Evolutionary conservation across 2,888 invertebrate genomes (phyloP).

Genomic region (Apodemia duryi): DNA sequence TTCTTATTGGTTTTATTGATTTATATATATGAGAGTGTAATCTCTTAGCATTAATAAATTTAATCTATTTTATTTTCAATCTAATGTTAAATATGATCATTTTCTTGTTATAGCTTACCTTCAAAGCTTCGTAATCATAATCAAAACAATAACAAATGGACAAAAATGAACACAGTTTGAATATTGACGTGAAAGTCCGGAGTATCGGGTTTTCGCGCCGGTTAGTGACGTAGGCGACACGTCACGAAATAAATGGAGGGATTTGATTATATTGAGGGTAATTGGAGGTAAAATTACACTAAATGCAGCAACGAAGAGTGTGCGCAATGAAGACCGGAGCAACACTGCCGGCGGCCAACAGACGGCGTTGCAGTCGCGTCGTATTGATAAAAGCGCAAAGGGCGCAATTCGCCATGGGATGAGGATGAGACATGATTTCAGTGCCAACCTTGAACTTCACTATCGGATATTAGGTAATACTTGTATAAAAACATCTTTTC

Average conservation of each 20-base stretch:
- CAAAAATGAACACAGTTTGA: background rate
- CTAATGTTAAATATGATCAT: too few species aligned
- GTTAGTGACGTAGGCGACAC: background rate
- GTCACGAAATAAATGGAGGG: constrained; percentile 20
- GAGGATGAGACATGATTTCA: constrained; percentile 45
- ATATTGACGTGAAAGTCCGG: background rate
- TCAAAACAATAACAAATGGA: constrained; percentile 1
- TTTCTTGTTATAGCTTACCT: background rate
- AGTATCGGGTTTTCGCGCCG: background rate
- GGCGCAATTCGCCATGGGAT: constrained; percentile 37
- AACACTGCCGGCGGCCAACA: constrained; percentile 56
- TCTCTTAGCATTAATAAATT: too few species aligned
- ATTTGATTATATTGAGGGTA: constrained; percentile 51
- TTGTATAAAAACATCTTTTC: too few species aligned
- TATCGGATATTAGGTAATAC: constrained; percentile 64
- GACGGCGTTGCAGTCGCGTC: constrained; percentile 56
- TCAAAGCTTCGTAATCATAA: background rate
- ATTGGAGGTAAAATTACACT: constrained; percentile 51
- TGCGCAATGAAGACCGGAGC: constrained; percentile 61
- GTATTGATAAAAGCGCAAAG: constrained; percentile 74
- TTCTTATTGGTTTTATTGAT: too few species aligned
- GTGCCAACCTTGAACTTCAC: constrained; percentile 69
- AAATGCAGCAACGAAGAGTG: constrained; percentile 65
- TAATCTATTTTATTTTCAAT: background rate
- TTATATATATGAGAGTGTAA: too few species aligned